A percentile compares a stretch with the other conserved stretches of the same genome.
Evolutionary conservation across 1,140 invertebrate species (phyloP).

Genomic region (Drosophila biarmipes): DNA sequence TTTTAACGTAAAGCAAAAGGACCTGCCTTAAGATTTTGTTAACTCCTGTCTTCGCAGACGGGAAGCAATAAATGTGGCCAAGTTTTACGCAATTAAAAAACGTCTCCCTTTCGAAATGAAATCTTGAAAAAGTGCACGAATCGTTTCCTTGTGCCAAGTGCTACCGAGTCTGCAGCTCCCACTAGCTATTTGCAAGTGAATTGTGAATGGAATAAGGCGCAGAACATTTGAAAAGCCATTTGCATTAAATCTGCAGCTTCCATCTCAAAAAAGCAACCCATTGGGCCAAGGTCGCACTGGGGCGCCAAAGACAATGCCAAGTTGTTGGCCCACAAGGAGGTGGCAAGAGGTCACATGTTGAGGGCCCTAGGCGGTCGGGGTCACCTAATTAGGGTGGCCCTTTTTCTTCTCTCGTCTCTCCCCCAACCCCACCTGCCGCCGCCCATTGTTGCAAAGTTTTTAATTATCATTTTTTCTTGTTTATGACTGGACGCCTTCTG

Average conservation of each 20-base stretch:
- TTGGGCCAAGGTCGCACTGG: slow-evolving; percentile 8
- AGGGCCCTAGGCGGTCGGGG: slow-evolving; percentile 6
- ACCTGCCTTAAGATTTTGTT: not conserved
- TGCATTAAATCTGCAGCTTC: slow-evolving; percentile 5
- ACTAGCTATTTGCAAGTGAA: slow-evolving; percentile 1
- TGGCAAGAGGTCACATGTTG: slow-evolving; percentile 4
- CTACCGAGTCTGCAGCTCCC: not conserved
- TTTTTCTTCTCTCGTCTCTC: not conserved
- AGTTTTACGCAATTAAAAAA: not conserved
- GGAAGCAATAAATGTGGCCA: not conserved
- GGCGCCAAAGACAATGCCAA: slow-evolving; percentile 9
- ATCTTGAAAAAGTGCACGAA: not conserved
- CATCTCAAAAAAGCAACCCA: not conserved
- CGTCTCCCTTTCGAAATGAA: not conserved
- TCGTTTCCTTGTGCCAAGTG: not conserved
- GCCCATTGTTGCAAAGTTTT: slow-evolving; percentile 15
- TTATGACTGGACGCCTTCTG: slow-evolving; percentile 12
- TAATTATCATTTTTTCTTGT: slow-evolving; percentile 31
- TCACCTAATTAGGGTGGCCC: slow-evolving; percentile 29
- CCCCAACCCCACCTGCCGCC: not conserved
- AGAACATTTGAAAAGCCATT: slow-evolving; percentile 14
- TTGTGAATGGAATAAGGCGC: slow-evolving; percentile 1
- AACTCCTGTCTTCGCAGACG: not conserved
- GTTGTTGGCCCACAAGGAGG: slow-evolving; percentile 3
- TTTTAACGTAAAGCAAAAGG: too few species aligned